A percentile compares a stretch with the other conserved stretches of the same genome.
These are phyloP conservation scores for Plagodis pulveraria DNA, from an alignment of 2,888 invertebrate species.

Conservation along the genomic window DNA sequence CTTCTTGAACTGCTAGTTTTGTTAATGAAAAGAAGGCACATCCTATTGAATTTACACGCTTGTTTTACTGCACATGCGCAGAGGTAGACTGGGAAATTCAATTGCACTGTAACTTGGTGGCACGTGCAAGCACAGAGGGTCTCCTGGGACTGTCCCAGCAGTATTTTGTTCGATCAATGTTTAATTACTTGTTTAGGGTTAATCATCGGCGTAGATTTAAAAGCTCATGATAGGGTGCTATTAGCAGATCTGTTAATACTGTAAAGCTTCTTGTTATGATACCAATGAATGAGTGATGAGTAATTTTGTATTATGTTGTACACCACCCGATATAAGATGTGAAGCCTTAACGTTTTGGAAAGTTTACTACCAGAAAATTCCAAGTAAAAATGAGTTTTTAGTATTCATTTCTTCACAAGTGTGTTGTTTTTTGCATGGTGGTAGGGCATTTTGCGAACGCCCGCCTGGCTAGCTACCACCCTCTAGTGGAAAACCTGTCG, in stretches of 20 bases:
- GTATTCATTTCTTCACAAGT: too few relatives aligned
- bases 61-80: conserved; percentile 28
- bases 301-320: background rate
- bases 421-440: too few relatives aligned
- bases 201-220: conserved; percentile 70
- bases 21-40: too few relatives aligned
- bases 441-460: too few relatives aligned
- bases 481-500: too few relatives aligned
- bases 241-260: conserved; percentile 37
- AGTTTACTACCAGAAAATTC: too few relatives aligned
- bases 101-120: conserved; percentile 63
- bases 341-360: too few relatives aligned
- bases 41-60: background rate
- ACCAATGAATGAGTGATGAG: conserved; percentile 29
- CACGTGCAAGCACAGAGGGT: conserved; percentile 65
- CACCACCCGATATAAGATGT: too few relatives aligned
- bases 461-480: too few relatives aligned
- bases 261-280: conserved; percentile 37
- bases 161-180: conserved; percentile 81
- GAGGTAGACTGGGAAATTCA: conserved; percentile 60
- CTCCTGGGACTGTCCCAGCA: conserved; percentile 63
- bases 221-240: conserved; percentile 48
- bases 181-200: conserved; percentile 74
- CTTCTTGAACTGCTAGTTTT: too few relatives aligned
- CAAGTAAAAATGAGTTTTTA: too few relatives aligned